Evolutionary conservation across 2,113 vertebrate genomes (phyloP), one percentile per base, ranked within the genome.

Genomic region (Sander lucioperca): DNA sequence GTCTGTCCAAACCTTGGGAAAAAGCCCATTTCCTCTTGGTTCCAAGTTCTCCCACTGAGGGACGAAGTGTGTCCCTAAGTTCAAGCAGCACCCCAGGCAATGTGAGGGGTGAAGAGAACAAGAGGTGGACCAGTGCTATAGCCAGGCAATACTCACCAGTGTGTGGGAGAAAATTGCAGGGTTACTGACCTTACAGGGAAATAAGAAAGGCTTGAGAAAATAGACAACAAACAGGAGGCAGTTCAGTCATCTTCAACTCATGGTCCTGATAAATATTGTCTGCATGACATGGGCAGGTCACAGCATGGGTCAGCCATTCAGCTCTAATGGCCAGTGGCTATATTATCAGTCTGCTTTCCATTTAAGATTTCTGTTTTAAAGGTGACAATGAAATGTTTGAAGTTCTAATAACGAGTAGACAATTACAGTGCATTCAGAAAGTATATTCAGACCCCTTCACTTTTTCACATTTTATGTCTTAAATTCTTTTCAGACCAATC

Each of bases 1-100:
- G 83, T 74, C 69, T 81, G 83, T 91, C 90, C 88, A 71, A 83
- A 89, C 85, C 87, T 92, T 92, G 90, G 91, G 87, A 83, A 91
- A 91, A 77, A 88, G 64, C 59, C 79, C 78, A 88, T 89, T 93
- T 94, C 93, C 93, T 91, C 77, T 80, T 83, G 68, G 74, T 93
- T 90, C 93, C 90, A 91, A 92, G 90, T 89, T 92, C 92, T 93
- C 95, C 94, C 91, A 92, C 94, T 89, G 91, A 94, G 93, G 93
- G 90, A 89, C 82, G 53, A 79, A 93, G 86, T 66, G 91, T 87
- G 93, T 93, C 94, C 91, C 88, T 89, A 89, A 90, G 94, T 95
- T 95, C 95, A 95, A 88, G 85, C 81, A 56, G 83, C 77, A 91
- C 94, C 94, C 73, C 80, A 27, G 94, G 94, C 94, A 78, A 91